Evolutionary conservation across 2,113 vertebrate species (phyloP).

Genomic region (Trinectes maculatus): DNA sequence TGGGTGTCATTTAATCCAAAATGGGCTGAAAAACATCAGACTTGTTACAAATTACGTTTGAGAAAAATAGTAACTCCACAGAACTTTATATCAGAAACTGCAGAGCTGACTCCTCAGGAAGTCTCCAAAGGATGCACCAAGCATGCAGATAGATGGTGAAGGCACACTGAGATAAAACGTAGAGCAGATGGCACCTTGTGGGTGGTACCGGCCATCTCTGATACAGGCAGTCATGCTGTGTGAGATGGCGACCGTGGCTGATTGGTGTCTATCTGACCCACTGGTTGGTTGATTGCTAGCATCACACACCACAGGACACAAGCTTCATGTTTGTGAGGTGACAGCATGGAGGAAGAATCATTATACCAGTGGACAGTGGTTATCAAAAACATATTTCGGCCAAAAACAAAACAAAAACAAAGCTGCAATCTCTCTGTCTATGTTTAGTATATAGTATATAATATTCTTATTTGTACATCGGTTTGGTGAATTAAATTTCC

Average conservation of each 20-base stretch:
- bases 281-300: constrained; percentile 73
- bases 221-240: constrained; percentile 66
- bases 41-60: too few species aligned
- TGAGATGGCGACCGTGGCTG: constrained; percentile 59
- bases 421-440: background rate
- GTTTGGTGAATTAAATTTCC: background rate
- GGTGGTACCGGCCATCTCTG: constrained; percentile 65
- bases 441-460: too few species aligned
- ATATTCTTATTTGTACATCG: too few species aligned
- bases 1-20: too few species aligned
- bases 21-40: too few species aligned
- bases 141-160: constrained; percentile 45
- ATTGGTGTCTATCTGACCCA: constrained; percentile 75
- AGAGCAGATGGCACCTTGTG: constrained; percentile 73
- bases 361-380: constrained; percentile 27
- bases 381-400: constrained; percentile 27
- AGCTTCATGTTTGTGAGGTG: constrained; percentile 45
- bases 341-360: constrained; percentile 49
- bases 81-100: background rate
- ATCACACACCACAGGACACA: constrained; percentile 53
- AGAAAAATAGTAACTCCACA: too few species aligned
- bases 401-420: constrained; percentile 8
- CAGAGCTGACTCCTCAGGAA: constrained; percentile 13
- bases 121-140: constrained; percentile 25
- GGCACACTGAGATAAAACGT: constrained; percentile 53